Evolutionary conservation across 2,113 vertebrate species (phyloP).

Genomic region (Alligator mississippiensis): DNA sequence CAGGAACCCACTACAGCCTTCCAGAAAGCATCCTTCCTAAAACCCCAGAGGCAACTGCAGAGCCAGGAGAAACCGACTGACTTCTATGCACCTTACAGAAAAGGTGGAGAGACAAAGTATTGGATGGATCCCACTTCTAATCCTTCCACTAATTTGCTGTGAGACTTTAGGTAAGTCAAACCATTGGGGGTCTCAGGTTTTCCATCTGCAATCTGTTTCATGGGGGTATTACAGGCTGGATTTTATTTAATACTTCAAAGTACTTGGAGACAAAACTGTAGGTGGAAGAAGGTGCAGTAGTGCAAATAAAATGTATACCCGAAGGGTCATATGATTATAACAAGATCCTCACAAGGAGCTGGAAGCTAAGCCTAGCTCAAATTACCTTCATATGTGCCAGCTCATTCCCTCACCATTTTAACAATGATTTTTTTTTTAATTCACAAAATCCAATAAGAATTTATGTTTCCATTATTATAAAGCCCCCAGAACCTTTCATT

Average conservation of each 20-base stretch:
- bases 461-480: not conserved
- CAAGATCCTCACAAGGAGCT: not conserved
- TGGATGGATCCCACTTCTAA: not conserved
- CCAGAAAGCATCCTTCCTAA: not conserved
- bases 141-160: not conserved
- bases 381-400: not conserved
- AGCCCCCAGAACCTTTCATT: not conserved
- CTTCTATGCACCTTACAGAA: not conserved
- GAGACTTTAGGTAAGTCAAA: not conserved
- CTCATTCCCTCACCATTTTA: not conserved
- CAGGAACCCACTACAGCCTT: not conserved
- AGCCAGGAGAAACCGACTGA: too few species aligned
- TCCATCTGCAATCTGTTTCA: not conserved
- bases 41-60: not conserved
- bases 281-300: not conserved
- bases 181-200: not conserved
- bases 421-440: not conserved
- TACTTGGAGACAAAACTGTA: not conserved
- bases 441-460: not conserved
- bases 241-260: not conserved
- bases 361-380: slow-evolving; percentile 36
- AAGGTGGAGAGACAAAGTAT: not conserved
- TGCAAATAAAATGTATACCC: not conserved
- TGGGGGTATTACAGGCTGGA: not conserved
- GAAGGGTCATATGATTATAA: not conserved